A percentile compares a stretch with the other conserved stretches of the same genome.
Conservation (phyloP, 2,113 vertebrate genomes). For the Garra rufa region DNA sequence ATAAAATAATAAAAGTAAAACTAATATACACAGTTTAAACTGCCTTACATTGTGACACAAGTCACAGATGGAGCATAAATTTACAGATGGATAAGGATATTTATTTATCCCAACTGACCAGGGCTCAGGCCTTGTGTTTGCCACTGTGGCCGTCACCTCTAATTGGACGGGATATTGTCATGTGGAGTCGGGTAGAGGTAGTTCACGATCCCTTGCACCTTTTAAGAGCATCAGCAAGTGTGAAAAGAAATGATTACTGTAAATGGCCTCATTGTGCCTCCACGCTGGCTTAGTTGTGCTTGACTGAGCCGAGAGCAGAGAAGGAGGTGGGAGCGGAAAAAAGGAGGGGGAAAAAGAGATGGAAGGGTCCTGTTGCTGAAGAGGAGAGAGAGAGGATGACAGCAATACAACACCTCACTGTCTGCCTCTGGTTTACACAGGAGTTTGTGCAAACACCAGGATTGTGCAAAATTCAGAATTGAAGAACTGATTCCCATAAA, state of each 20-base stretch:
- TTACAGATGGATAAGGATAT: not conserved
- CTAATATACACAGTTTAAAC: too few species aligned
- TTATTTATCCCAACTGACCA: not conserved
- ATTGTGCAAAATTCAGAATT: not conserved
- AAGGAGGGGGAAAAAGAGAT: constrained; percentile 29
- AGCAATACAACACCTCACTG: not conserved
- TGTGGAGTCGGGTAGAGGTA: constrained; percentile 37
- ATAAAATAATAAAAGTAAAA: too few species aligned
- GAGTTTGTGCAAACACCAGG: not conserved
- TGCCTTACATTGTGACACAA: not conserved
- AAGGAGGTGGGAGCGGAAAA: constrained; percentile 61
- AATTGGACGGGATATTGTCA: constrained; percentile 24
- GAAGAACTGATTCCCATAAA: not conserved
- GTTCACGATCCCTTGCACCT: constrained; percentile 61
- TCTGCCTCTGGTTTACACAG: constrained; percentile 1
- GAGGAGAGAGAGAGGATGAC: not conserved
- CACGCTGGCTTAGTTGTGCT: constrained; percentile 68
- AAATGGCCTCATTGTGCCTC: constrained; percentile 64
- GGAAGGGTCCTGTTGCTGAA: constrained; percentile 9
- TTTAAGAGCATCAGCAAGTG: constrained; percentile 69
- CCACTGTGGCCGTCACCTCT: constrained; percentile 11
- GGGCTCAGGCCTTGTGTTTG: not conserved
- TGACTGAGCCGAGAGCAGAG: constrained; percentile 59
- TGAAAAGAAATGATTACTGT: constrained; percentile 68
- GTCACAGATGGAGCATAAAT: not conserved